Evolutionary conservation across 1,140 invertebrate species (phyloP).

Genomic region (Philopotamus ludificatus): DNA sequence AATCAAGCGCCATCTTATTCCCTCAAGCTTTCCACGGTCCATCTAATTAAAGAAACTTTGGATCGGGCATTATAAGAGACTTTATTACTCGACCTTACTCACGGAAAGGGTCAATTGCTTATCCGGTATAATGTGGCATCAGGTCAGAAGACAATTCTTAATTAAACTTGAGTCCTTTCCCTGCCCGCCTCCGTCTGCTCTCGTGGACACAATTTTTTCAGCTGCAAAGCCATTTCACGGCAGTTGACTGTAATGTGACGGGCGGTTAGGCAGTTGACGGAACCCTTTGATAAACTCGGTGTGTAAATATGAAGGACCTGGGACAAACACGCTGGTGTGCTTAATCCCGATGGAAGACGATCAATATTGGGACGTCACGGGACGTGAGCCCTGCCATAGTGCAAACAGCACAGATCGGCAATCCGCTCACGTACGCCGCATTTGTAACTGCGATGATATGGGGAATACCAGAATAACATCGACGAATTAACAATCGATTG

Average conservation of each 20-base stretch:
- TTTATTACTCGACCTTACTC: no score
- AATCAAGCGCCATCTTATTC: no score
- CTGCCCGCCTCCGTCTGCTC: not conserved
- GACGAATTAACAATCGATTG: no score
- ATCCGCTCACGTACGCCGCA: no score
- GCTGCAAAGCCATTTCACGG: not conserved
- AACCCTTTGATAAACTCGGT: conserved; percentile 4
- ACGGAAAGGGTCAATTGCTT: not conserved
- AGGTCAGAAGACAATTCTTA: not conserved
- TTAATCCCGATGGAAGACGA: not conserved
- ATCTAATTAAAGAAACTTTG: no score
- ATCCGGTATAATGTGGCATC: not conserved
- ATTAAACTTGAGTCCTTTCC: not conserved
- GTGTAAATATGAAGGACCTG: not conserved
- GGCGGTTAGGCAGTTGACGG: not conserved
- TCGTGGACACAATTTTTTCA: not conserved
- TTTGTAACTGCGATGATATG: no score
- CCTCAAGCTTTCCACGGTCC: no score
- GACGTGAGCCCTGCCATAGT: no score
- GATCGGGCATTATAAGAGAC: no score
- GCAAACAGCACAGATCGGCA: no score
- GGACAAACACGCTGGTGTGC: not conserved
- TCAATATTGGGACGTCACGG: not conserved
- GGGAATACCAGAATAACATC: no score
- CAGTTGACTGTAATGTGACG: not conserved